A percentile compares a stretch with the other conserved stretches of the same genome.
These are phyloP conservation scores for Eubasilissa splendida DNA, from an alignment of 2,888 invertebrate species.

Conservation along the genomic window DNA sequence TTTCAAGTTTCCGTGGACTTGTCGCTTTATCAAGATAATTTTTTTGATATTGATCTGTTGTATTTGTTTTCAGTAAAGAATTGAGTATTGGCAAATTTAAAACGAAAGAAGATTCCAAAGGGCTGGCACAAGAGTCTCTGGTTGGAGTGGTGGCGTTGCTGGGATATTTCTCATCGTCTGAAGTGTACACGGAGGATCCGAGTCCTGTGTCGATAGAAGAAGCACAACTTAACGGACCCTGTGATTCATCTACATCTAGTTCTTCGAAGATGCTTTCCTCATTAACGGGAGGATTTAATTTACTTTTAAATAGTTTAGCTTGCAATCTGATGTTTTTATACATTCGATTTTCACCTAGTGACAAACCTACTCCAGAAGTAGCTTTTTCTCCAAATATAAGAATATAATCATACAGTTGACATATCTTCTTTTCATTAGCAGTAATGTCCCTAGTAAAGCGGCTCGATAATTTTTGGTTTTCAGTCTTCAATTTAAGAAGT, in stretches of 20 bases:
- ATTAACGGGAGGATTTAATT: neutral
- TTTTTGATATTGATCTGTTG: constrained; percentile 6
- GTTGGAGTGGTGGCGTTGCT: constrained; percentile 50
- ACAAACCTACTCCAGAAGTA: constrained; percentile 23
- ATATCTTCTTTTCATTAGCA: constrained; percentile 32
- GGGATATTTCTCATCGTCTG: constrained; percentile 64
- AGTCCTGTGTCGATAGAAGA: constrained; percentile 67
- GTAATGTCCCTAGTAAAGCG: neutral
- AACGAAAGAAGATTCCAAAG: constrained; percentile 23
- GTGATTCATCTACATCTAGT: constrained; percentile 5
- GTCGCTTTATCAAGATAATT: neutral
- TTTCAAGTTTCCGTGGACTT: constrained; percentile 29
- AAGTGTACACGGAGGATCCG: constrained; percentile 67
- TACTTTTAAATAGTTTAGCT: constrained; percentile 1
- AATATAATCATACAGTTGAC: constrained; percentile 34
- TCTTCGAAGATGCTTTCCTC: constrained; percentile 4
- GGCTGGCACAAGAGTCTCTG: constrained; percentile 41
- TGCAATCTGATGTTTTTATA: constrained; percentile 1
- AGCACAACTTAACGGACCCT: constrained; percentile 59
- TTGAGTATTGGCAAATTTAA: constrained; percentile 5
- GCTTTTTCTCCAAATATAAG: constrained; percentile 47
- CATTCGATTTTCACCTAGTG: neutral
- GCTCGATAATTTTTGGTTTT: constrained; percentile 12
- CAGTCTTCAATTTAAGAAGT: constrained; percentile 15
- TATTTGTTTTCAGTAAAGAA: neutral